phyloP scores from a whole-genome alignment of 2,113 vertebrate species.

The Scomber colias region DNA sequence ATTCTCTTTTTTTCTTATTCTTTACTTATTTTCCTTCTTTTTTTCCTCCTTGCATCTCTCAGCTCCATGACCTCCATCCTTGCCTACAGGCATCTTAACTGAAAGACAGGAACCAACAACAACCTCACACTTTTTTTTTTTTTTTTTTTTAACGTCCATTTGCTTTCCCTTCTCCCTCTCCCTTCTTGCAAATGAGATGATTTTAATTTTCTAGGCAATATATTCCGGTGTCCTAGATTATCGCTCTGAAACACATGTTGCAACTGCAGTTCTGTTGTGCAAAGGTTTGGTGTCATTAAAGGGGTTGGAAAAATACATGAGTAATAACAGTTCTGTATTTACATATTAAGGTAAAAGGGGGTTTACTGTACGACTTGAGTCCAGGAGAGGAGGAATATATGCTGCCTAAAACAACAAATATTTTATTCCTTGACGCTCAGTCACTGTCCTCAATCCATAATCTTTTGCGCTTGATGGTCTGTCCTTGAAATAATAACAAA shows the following conservation, averaged over 20 bases:
- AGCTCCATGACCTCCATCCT: constrained; percentile 37
- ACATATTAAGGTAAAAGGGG: neutral
- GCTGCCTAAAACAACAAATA: neutral
- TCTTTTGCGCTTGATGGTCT: constrained; percentile 4
- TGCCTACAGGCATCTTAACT: constrained; percentile 14
- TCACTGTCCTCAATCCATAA: constrained; percentile 7
- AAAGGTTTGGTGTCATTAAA: constrained; percentile 5
- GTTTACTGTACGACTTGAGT: neutral
- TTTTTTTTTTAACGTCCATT: constrained; percentile 7
- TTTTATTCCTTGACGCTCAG: constrained; percentile 8
- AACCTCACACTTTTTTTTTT: neutral
- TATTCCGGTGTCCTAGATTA: constrained; percentile 51
- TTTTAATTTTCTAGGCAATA: constrained; percentile 34
- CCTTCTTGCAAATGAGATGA: constrained; percentile 27
- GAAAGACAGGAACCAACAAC: constrained; percentile 28
- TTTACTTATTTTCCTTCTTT: neutral
- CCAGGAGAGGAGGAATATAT: neutral
- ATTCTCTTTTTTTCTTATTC: neutral
- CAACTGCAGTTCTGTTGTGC: constrained; percentile 1
- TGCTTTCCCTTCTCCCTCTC: neutral
- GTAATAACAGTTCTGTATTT: neutral
- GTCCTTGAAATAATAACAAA: constrained; percentile 16
- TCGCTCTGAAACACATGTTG: neutral
- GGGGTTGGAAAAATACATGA: neutral
- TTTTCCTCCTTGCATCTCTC: neutral